Evolutionary conservation across 1,140 invertebrate genomes (phyloP), one percentile per base, ranked within the genome.

Genomic region (Anthonomus grandis): DNA sequence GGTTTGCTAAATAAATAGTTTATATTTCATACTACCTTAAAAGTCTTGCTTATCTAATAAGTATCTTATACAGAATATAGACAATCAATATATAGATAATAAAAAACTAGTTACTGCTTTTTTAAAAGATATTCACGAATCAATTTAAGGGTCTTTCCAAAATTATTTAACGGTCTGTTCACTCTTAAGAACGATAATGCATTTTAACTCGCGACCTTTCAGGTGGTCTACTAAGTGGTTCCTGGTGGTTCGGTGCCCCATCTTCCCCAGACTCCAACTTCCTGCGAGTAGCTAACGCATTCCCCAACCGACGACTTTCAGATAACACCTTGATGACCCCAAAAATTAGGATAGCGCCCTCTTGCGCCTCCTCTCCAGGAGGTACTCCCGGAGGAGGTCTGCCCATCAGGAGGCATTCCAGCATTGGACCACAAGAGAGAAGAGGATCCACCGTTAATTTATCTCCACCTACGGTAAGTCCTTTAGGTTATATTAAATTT

Each of bases 271-370:
- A 93, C 69, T 88, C 85, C 68, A 93, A 93, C 75, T 90, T 92
- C 75, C 77, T 95, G 66, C 82, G 89, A 36, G 91, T 95, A 2
- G 82, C 83, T 31, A 90, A 85, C 66, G 83, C 84, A 3, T 89
- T 90, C 69, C 85, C 89, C 15, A 91, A 85, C 69, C 84, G 91
- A 41, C 85, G 92, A 25, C 80, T 94, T 18, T 94, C 91, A 3
- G 92, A 95, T 75, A 95, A 94, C 74, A 92, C 90, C 18, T 76
- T 95, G 63, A 92, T 92, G 83, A 89, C 91, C 19, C 89, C 91
- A 9, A 93, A 90, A 76, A 93, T 91, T 60, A 81, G 86, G 10
- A 84, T 92, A 27, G 87, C 87, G 2, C 88, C 87, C 27, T 91
- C 87, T n/a, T 91, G 88, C 70, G 86, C 85, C 2, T 91, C 87